Conservation (phyloP, 2,113 vertebrate genomes). For the Paramisgurnus dabryanus region DNA sequence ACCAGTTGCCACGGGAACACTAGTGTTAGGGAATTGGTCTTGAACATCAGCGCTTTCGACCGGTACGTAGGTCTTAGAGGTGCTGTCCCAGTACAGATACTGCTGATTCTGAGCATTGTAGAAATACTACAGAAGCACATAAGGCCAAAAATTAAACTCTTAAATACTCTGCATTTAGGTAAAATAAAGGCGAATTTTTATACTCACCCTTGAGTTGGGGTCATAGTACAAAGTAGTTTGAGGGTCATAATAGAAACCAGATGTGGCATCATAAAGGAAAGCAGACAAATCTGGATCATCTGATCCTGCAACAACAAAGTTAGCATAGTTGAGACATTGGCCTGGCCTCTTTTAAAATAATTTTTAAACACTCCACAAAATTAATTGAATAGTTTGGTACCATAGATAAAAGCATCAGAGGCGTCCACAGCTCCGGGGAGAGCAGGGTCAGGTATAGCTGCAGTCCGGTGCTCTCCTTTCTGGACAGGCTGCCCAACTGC, state of each 20-base stretch:
- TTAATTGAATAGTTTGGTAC: slow-evolving; percentile 52
- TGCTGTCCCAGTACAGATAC: slow-evolving; percentile 79
- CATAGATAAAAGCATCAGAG: slow-evolving; percentile 61
- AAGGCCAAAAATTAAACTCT: neutral
- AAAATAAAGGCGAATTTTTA: neutral
- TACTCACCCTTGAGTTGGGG: slow-evolving; percentile 86
- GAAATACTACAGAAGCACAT: slow-evolving; percentile 71
- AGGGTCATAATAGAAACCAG: slow-evolving; percentile 95
- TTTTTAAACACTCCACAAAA: no score
- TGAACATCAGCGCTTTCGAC: slow-evolving; percentile 61
- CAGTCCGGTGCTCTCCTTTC: slow-evolving; percentile 40
- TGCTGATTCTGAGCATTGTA: slow-evolving; percentile 80
- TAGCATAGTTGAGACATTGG: neutral
- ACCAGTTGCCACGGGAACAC: neutral
- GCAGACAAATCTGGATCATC: slow-evolving; percentile 86
- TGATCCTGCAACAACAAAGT: slow-evolving; percentile 70
- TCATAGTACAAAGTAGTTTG: slow-evolving; percentile 93
- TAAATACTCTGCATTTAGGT: neutral
- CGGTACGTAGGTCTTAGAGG: slow-evolving; percentile 74
- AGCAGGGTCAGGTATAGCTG: slow-evolving; percentile 52
- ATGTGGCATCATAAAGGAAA: slow-evolving; percentile 92
- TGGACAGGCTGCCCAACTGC: slow-evolving; percentile 49
- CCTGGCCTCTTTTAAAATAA: no score
- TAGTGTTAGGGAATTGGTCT: neutral
- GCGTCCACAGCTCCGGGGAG: slow-evolving; percentile 41